These are phyloP conservation scores for Philonicus albiceps DNA, from an alignment of 2,888 invertebrate species.

Conservation along the genomic window DNA sequence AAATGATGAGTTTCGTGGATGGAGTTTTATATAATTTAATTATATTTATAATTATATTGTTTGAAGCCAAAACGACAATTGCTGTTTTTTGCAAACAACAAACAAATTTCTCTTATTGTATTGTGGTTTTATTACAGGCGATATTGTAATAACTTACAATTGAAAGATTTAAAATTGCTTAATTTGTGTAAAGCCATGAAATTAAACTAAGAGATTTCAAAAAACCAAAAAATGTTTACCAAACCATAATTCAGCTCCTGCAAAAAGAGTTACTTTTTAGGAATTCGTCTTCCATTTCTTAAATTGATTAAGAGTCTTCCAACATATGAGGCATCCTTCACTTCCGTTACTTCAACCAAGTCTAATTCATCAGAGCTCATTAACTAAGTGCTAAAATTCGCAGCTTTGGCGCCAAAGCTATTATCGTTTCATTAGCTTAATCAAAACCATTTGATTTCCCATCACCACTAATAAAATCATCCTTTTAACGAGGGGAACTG, in stretches of 20 bases:
- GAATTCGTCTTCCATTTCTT: background rate
- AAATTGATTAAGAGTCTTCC: background rate
- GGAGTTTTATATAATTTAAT: too few relatives aligned
- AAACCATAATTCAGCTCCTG: too few relatives aligned
- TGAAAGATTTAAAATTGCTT: too few relatives aligned
- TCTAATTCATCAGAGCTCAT: background rate
- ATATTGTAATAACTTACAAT: too few relatives aligned
- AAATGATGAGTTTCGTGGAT: too few relatives aligned
- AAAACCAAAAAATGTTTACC: too few relatives aligned
- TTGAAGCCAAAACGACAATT: too few relatives aligned
- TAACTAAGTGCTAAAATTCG: background rate
- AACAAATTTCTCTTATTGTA: too few relatives aligned
- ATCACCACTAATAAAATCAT: constrained; percentile 6
- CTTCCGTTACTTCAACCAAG: background rate
- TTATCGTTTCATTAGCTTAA: constrained; percentile 24
- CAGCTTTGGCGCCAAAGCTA: background rate
- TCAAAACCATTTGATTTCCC: constrained; percentile 9
- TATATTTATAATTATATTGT: too few relatives aligned
- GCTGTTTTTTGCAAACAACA: too few relatives aligned
- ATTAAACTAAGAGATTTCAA: too few relatives aligned
- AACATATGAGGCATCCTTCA: background rate
- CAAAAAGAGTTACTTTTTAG: background rate
- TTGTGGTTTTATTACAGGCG: too few relatives aligned
- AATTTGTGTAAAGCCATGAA: background rate
- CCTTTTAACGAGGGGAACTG: background rate